Evolutionary conservation across 2,888 invertebrate genomes (phyloP), one percentile per base, ranked within the genome.

Genomic region (Oxytorus armatus): DNA sequence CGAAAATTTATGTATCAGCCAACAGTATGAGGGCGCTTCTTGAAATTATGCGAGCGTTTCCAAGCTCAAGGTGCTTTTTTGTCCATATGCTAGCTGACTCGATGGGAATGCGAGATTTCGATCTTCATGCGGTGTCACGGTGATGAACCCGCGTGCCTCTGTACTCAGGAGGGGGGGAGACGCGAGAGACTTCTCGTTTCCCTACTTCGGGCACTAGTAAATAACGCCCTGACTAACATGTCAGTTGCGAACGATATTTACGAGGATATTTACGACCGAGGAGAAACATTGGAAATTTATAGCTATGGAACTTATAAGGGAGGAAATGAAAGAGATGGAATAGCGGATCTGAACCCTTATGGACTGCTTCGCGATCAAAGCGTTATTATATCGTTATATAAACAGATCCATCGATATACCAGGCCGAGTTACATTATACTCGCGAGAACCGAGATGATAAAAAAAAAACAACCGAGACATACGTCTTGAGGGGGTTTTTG

Each of bases 1-100:
- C 51, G 59, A 44, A 63, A 81, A 82, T 82, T 82, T 82, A 82
- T 82, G 81, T 79, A 77, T 78, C 73, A 77, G 14, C 36, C 36
- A 33, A 69, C 25, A 53, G 55, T 10, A 39, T 25, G 16, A 77
- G 39, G 36, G 63, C 49, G 42, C 47, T 49, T n/a, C n/a, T 8
- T 44, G 42, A 51, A 70, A 72, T 70, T 79, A 79, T 75, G 75
- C 47, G 33, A 55, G 33, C 11, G 65, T 53, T 53, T 53, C 44
- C 36, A 36, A 18, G 44, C 29, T 69, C 29, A 29, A 11, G 66
- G 14, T 51, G 25, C 21, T 42, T 57, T n/a, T 57, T 69, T 44
- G 55, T 29, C 29, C 11, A 18, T 44, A n/a, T n/a, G n/a, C n/a
- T n/a, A n/a, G 42, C 18, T 18, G 33, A 69, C 7, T 44, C 44